phyloP scores from a whole-genome alignment of 2,113 vertebrate genomes.

The Gadus macrocephalus region DNA sequence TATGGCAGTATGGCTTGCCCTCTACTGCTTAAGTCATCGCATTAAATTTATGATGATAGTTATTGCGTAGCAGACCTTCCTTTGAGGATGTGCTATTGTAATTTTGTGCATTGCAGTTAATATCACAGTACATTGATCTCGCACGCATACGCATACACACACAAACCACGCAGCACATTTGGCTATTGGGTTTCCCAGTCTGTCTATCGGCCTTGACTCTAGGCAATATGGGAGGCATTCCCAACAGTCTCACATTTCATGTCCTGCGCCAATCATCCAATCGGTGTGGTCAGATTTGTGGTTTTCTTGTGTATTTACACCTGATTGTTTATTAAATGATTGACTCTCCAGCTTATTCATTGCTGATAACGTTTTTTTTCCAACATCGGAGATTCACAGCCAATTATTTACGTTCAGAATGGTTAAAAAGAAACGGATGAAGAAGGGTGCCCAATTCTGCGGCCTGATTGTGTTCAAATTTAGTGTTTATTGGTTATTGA shows the following conservation, averaged over 20 bases:
- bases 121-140: slow-evolving; percentile 1
- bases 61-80: neutral
- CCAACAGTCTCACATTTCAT: slow-evolving; percentile 58
- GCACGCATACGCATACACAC: slow-evolving; percentile 6
- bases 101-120: neutral
- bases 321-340: slow-evolving; percentile 37
- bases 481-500: too few species aligned
- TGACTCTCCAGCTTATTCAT: neutral
- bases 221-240: slow-evolving; percentile 48
- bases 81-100: neutral
- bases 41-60: neutral
- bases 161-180: slow-evolving; percentile 9
- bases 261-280: slow-evolving; percentile 38
- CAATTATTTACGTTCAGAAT: too few species aligned
- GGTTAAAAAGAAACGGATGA: too few species aligned
- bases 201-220: slow-evolving; percentile 40
- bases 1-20: too few species aligned
- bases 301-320: slow-evolving; percentile 46
- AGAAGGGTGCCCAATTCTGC: too few species aligned
- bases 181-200: slow-evolving; percentile 46
- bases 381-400: neutral
- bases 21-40: too few species aligned
- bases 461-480: too few species aligned
- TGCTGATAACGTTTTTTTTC: neutral
- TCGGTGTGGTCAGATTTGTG: slow-evolving; percentile 58